Conservation (phyloP, 2,113 vertebrate species). For the Urocitellus parryii region DNA sequence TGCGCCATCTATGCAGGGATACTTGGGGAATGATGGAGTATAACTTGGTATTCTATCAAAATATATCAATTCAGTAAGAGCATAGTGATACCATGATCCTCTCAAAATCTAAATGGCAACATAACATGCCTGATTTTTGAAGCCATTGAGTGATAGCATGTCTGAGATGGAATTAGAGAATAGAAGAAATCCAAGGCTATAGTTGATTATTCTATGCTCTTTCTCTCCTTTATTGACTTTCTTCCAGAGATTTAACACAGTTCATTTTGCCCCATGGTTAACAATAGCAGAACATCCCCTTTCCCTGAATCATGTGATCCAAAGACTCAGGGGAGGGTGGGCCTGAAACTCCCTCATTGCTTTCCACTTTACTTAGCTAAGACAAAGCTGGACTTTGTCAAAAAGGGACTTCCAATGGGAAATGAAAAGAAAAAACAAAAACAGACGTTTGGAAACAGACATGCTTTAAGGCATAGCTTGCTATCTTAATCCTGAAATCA, state of each 20-base stretch:
- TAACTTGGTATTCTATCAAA: not conserved
- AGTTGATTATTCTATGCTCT: not conserved
- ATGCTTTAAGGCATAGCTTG: not conserved
- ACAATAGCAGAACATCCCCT: not conserved
- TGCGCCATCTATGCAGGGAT: not conserved
- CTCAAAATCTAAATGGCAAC: not conserved
- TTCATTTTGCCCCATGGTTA: not conserved
- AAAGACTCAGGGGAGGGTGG: not conserved
- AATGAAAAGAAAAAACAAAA: conserved; percentile 50
- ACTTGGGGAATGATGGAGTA: not conserved
- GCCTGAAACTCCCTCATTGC: not conserved
- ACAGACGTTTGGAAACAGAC: not conserved
- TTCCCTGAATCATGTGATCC: not conserved
- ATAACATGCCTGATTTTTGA: not conserved
- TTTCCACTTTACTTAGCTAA: conserved; percentile 33
- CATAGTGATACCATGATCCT: not conserved
- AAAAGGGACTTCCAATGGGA: conserved; percentile 20
- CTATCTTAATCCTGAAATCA: conserved; percentile 41
- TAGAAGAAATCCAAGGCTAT: not conserved
- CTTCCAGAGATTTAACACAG: not conserved
- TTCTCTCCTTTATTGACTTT: not conserved
- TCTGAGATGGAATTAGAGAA: not conserved
- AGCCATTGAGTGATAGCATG: not conserved
- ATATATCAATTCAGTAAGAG: not conserved
- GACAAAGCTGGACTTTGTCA: conserved; percentile 42